Evolutionary conservation across 2,888 invertebrate genomes (phyloP).

Genomic region (Apodemia hepburni): DNA sequence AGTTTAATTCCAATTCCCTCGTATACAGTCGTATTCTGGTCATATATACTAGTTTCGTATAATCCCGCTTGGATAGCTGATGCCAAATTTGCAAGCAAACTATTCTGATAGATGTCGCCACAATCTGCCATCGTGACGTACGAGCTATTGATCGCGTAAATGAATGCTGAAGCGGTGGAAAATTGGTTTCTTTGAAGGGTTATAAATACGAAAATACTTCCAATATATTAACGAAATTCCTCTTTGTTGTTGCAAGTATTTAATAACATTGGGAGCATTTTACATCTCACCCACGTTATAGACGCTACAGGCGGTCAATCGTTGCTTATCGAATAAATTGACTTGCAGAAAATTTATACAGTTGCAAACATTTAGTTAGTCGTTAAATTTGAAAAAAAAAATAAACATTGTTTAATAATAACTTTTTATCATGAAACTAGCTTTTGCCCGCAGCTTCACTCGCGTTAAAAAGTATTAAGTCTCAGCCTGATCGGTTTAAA

Average conservation of each 20-base stretch:
- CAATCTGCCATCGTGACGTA: conserved; percentile 53
- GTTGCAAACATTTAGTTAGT: background rate
- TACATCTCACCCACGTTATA: background rate
- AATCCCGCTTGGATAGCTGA: conserved; percentile 56
- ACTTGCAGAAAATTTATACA: background rate
- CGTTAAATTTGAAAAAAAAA: too few species aligned
- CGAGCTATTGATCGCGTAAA: conserved; percentile 41
- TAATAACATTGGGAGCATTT: background rate
- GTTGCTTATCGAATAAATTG: background rate
- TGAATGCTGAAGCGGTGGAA: conserved; percentile 20
- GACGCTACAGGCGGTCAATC: background rate
- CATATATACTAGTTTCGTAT: conserved; percentile 32
- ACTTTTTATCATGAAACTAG: too few species aligned
- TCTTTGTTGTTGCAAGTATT: background rate
- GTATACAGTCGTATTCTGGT: conserved; percentile 25
- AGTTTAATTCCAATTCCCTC: conserved; percentile 28
- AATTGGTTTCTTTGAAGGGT: conserved; percentile 9
- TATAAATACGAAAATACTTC: conserved; percentile 2
- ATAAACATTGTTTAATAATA: too few species aligned
- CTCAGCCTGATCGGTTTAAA: too few species aligned
- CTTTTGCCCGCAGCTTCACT: too few species aligned
- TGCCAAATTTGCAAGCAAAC: conserved; percentile 65
- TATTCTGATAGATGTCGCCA: conserved; percentile 62
- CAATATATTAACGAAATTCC: conserved; percentile 12
- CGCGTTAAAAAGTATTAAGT: too few species aligned